A percentile compares a stretch with the other conserved stretches of the same genome.
phyloP scores from a whole-genome alignment of 2,113 vertebrate species.

The Tragulus kanchil region DNA sequence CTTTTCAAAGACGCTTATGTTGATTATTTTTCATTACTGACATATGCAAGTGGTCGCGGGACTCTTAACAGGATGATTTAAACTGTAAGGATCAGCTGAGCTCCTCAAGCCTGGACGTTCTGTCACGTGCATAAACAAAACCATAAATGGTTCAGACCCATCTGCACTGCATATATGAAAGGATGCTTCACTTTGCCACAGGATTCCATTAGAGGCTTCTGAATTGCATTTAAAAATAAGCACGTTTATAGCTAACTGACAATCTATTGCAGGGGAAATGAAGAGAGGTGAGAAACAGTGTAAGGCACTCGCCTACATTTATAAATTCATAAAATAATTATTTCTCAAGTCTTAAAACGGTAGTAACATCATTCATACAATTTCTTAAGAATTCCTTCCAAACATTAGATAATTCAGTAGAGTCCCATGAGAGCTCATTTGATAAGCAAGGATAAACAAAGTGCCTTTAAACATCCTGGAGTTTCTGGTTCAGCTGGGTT shows the following conservation, averaged over 20 bases:
- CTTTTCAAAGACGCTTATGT: slow-evolving; percentile 69
- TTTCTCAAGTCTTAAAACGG: not conserved
- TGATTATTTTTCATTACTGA: slow-evolving; percentile 72
- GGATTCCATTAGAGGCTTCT: slow-evolving; percentile 62
- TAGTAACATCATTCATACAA: not conserved
- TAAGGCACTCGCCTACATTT: not conserved
- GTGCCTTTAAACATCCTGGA: not conserved
- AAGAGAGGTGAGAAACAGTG: not conserved
- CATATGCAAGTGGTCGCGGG: not conserved
- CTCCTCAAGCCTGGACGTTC: not conserved
- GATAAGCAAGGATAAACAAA: not conserved
- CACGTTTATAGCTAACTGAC: slow-evolving; percentile 48
- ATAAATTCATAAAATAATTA: slow-evolving; percentile 33
- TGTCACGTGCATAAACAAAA: slow-evolving; percentile 46
- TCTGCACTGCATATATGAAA: not conserved
- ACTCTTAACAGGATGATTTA: slow-evolving; percentile 61
- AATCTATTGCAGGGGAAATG: slow-evolving; percentile 9
- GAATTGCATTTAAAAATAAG: slow-evolving; percentile 33
- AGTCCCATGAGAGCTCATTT: not conserved
- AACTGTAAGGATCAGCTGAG: slow-evolving; percentile 11
- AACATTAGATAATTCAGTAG: not conserved
- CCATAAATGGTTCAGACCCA: slow-evolving; percentile 40
- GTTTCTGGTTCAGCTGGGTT: not conserved
- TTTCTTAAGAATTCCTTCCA: slow-evolving; percentile 45
- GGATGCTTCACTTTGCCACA: slow-evolving; percentile 48